Base-by-base conservation (phyloP, 2,797 vertebrate genomes). In the Oreonectes daqikongensis region DNA sequence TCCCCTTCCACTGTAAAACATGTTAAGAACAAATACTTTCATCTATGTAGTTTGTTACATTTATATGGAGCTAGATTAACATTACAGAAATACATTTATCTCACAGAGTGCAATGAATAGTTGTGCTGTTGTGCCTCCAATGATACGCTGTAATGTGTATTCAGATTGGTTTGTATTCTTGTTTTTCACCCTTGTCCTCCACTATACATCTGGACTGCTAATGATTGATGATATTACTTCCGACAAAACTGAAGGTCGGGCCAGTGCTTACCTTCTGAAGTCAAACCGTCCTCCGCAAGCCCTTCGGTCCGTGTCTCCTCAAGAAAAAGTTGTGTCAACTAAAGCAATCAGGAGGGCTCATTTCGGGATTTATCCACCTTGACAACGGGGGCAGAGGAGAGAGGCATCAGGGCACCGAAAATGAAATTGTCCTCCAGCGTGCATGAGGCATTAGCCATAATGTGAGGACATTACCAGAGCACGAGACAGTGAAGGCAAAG, bases 341-440 rank as follows among this genome's bases (percentile, higher is more conserved):
- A 79, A 75, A 50, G 53, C 52, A 75, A 75, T 84, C 73, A 55
- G 53, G 55, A 20, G 46, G 22, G 2, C 32, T 77, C 24, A 26
- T 73, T 77, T 53, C 4, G 4, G 44, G 69, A 79, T 79, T 79
- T 79, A 79, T 38, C 72, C 66, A 52, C 52, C 73, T 59, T 75
- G 73, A 38, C 40, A 68, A 17, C 32, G 32, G n/a, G 55, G 69
- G 72, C 42, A 26, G 55, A 59, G 30, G 60, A 46, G 32, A 46
- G 32, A 68, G 40, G 77, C 77, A 84, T 59, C n/a, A 18, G 65
- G 74, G 73, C 73, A 70, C 72, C 22, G 53, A 78, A 75, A 85
- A 81, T 75, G 40, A 70, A 69, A 75, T 66, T 67, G 75, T 77
- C 72, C 75, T 80, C 68, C 68, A 67, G 35, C 35, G 35, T 65